These are phyloP conservation scores for Laticauda laticaudata DNA, from an alignment of 2,113 vertebrate species.

Conservation along the genomic window DNA sequence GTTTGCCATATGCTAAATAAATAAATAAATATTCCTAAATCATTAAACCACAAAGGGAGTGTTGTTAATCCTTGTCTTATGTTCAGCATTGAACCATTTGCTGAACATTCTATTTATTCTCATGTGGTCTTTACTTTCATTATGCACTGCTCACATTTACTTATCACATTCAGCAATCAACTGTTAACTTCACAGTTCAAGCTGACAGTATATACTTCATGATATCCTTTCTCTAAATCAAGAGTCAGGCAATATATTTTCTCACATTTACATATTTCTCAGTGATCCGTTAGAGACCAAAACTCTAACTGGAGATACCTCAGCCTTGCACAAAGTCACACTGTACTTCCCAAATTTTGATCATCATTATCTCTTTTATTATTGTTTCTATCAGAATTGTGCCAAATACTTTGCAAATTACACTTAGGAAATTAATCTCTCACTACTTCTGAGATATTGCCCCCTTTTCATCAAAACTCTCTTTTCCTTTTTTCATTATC, in stretches of 20 bases:
- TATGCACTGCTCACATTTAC: not conserved
- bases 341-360: not conserved
- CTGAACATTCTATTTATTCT: not conserved
- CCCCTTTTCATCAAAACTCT: not conserved
- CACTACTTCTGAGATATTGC: not conserved
- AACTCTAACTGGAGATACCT: not conserved
- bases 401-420: not conserved
- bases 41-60: not conserved
- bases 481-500: not conserved
- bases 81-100: not conserved
- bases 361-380: not conserved
- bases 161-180: not conserved
- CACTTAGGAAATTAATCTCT: not conserved
- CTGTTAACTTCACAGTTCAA: not conserved
- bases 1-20: too few relatives aligned
- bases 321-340: not conserved
- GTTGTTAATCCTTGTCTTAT: not conserved
- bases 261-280: not conserved
- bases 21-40: not conserved
- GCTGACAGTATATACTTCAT: not conserved
- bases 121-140: not conserved
- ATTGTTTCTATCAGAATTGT: not conserved
- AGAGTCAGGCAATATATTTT: not conserved
- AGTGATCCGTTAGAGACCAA: not conserved
- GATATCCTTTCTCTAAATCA: not conserved